Percentiles rank a stretch among this genome's conserved stretches.
Conservation (phyloP, 2,113 vertebrate genomes). For the Petrocephalus zakoni region DNA sequence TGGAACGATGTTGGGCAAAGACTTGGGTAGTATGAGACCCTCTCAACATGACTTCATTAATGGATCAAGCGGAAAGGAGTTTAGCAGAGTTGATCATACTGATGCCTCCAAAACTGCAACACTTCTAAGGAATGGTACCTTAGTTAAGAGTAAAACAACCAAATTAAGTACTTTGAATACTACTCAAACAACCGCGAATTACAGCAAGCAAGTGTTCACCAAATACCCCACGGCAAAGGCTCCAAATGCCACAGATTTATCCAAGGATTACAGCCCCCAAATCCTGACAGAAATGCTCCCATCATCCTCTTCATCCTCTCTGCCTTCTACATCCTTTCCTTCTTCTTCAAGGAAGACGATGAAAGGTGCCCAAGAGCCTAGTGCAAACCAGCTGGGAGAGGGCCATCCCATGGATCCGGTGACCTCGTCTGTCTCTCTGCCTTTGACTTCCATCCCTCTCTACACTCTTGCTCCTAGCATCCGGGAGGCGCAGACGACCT, state of each 20-base stretch:
- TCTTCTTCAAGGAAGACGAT: not conserved
- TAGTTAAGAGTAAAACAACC: not conserved
- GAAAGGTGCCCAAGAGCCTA: not conserved
- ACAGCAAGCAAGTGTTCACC: not conserved
- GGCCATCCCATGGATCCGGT: not conserved
- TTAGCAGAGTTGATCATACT: not conserved
- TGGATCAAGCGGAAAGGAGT: not conserved
- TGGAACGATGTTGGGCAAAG: slow-evolving; percentile 1
- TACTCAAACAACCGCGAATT: not conserved
- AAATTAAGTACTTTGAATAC: not conserved
- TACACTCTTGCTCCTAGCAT: not conserved
- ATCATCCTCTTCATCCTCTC: not conserved
- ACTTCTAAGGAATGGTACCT: not conserved
- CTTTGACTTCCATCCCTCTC: not conserved
- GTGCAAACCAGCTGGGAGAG: not conserved
- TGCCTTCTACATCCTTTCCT: not conserved
- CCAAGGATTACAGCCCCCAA: not conserved
- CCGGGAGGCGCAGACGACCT: not conserved
- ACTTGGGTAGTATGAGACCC: not conserved
- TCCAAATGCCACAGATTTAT: not conserved
- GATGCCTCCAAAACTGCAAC: not conserved
- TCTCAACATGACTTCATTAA: not conserved
- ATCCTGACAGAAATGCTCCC: not conserved
- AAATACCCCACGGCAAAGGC: not conserved
- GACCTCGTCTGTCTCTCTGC: not conserved